Base-by-base conservation (phyloP, 2,113 vertebrate genomes). In the Melanostigma gelatinosum region DNA sequence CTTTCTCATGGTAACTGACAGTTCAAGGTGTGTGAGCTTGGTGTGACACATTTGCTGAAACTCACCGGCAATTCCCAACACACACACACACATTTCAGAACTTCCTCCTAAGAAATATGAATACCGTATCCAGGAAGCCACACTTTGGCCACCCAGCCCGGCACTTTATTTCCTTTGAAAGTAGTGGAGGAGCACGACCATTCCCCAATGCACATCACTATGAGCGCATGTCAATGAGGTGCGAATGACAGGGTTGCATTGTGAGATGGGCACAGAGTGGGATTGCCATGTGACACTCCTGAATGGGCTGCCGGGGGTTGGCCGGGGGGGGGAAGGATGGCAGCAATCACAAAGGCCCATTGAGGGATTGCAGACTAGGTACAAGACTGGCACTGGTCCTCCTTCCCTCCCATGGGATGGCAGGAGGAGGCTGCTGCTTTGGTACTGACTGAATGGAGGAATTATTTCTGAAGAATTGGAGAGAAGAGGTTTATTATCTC, bases 161-260 rank as follows among this genome's bases (percentile, higher is more conserved):
- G 65, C 79, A 83, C 87, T 89, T 90, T 64, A 88, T 91, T 88
- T 82, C 81, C 89, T 89, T 91, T 89, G 88, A 86, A 87, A 87
- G 60, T 66, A 73, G 85, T 78, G 87, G 85, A 91, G 81, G 87
- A 89, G 80, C 91, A 81, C 87, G 40, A 75, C 79, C 83, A 80
- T 87, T 87, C 84, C 90, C 88, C 74, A 60, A 74, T 85, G 80
- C 82, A 65, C 75, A 90, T 89, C 82, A 88, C 94, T 88, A 86
- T 90, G 83, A 93, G 75, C 71, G 94, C 93, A 95, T 95, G 93
- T 93, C 92, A 94, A 95, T 95, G 93, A 93, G 91, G 86, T 87
- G 88, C 90, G 71, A 62, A 81, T 94, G 94, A 95, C 94, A 94
- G 94, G 85, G 91, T 60, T 60, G n/a, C 92, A 92, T 95, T 95